Percentiles rank a stretch among this genome's conserved stretches.
These are phyloP conservation scores for Aphrophora alni DNA, from an alignment of 2,888 invertebrate genomes.

Conservation along the genomic window DNA sequence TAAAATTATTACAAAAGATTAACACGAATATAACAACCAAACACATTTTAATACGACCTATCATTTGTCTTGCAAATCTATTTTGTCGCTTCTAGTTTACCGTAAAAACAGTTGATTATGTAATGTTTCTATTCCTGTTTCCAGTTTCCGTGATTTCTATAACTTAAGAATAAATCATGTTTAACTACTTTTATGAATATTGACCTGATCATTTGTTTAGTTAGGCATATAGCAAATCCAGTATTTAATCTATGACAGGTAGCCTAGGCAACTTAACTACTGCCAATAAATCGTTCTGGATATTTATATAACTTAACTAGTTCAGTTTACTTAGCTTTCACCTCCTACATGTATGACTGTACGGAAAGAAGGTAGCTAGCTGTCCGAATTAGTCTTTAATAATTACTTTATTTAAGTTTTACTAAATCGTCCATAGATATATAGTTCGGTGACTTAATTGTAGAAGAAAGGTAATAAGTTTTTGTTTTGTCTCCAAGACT, in stretches of 20 bases:
- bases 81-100: too few relatives aligned
- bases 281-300: neutral
- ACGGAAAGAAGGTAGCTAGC: too few relatives aligned
- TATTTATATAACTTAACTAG: neutral
- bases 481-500: too few relatives aligned
- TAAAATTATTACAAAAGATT: too few relatives aligned
- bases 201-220: neutral
- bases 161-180: neutral
- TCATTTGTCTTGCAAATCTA: too few relatives aligned
- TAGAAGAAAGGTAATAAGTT: too few relatives aligned
- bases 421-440: too few relatives aligned
- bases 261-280: neutral
- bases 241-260: neutral
- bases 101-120: neutral
- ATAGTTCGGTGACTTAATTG: too few relatives aligned
- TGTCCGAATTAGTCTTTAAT: too few relatives aligned
- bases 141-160: neutral
- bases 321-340: neutral
- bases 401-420: too few relatives aligned
- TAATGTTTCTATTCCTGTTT: neutral
- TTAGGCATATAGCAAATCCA: neutral
- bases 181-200: neutral
- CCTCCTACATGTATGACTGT: neutral
- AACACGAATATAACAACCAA: too few relatives aligned
- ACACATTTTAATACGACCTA: too few relatives aligned